Conservation (phyloP, 2,113 vertebrate species). For the Cranoglanis bouderius region DNA sequence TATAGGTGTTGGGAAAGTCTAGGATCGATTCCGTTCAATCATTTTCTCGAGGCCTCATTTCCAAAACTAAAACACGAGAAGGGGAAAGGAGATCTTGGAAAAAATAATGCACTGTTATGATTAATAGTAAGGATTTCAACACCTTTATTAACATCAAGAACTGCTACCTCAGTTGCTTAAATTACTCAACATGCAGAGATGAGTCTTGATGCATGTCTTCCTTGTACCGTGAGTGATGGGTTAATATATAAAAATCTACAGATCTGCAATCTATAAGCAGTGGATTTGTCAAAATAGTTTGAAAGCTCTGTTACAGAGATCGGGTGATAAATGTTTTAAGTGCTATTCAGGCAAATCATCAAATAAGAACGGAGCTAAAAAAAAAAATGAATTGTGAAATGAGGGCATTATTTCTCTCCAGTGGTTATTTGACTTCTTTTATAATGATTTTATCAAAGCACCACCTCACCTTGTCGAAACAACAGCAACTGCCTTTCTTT, state of each 20-base stretch:
- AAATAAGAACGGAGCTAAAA: neutral
- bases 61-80: neutral
- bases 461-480: conserved; percentile 5
- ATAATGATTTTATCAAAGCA: neutral
- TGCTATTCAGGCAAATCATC: neutral
- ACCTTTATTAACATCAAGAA: neutral
- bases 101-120: neutral
- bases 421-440: neutral
- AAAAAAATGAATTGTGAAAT: neutral
- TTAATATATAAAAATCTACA: neutral
- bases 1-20: too few relatives aligned
- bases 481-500: neutral
- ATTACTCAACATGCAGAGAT: neutral
- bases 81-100: too few relatives aligned
- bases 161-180: neutral
- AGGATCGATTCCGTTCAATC: too few relatives aligned
- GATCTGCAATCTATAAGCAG: too few relatives aligned
- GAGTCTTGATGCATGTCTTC: neutral
- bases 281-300: too few relatives aligned
- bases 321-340: neutral
- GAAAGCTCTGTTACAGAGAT: neutral
- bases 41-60: neutral
- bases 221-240: neutral
- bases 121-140: neutral
- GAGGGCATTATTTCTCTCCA: neutral